Evolutionary conservation across 2,888 invertebrate species (phyloP).

Genomic region (Stramonita haemastoma): DNA sequence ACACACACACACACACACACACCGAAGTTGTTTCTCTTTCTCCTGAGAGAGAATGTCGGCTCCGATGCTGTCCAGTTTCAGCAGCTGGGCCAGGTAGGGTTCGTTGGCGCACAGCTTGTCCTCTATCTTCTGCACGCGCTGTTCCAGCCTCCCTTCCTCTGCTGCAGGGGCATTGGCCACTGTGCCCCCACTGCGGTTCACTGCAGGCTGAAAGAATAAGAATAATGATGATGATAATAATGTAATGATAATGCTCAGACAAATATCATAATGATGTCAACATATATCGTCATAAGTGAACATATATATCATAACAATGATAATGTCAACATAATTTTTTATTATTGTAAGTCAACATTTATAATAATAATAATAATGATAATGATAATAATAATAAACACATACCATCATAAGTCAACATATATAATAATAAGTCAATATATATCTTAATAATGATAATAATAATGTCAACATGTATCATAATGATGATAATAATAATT

Average conservation of each 20-base stretch:
- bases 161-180: neutral
- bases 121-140: constrained; percentile 72
- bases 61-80: constrained; percentile 70
- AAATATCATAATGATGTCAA: neutral
- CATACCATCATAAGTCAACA: neutral
- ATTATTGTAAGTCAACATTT: neutral
- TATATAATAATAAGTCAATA: too few species aligned
- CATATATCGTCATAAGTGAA: too few species aligned
- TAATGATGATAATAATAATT: too few species aligned
- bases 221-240: neutral
- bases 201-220: neutral
- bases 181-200: neutral
- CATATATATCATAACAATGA: too few species aligned
- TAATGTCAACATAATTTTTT: too few species aligned
- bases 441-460: too few species aligned
- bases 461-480: too few species aligned
- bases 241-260: neutral
- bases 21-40: constrained; percentile 74
- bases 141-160: constrained; percentile 66
- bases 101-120: constrained; percentile 73
- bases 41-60: constrained; percentile 67
- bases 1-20: constrained; percentile 7
- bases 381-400: neutral
- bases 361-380: neutral
- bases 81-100: constrained; percentile 72